Base-by-base conservation (phyloP, 2,888 invertebrate genomes). In the Cactoblastis cactorum region DNA sequence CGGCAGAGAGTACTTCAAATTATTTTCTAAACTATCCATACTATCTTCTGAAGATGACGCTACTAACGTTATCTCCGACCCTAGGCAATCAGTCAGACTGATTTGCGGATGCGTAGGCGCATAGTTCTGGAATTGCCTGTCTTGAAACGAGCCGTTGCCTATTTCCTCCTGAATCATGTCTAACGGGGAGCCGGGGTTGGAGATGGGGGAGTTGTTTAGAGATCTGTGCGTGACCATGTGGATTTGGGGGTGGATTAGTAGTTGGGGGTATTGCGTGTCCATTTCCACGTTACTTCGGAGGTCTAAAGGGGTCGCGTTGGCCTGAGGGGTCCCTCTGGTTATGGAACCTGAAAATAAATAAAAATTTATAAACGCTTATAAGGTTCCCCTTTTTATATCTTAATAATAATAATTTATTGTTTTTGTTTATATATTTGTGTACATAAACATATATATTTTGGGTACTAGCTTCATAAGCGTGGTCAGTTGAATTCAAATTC, bases 31-130 rank as follows among this genome's bases (percentile, higher is more conserved):
- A 45, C 94, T 92, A 48, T 94, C 94, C 80, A 93, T 92, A 43
- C 93, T 93, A 54, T 94, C 94, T 55, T 93, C 92, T 0, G 94
- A 94, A 0, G 95, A 94, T 0, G 95, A 95, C 0, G 95, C 95
- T 0, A 95, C 94, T 1, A 96, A 71, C 0, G 95, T 95, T 0
- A 95, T 93, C 80, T 95, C 95, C 4, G 95, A 95, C 0, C 97
- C 97, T 49, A 95, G 91, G 49, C 97, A 97, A 74, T 98, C 97
- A 0, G 98, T 98, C 8, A 98, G 91, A 62, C 96, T 97, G 54
- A 98, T 98, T 79, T 97, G 97, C 0, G 98, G 97, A 74, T 95
- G 93, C 11, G 74, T 86, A 0, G 75, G 58, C 0, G 69, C 60
- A 39, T 76, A 80, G 1, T 53, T 66, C 1, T 79, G 71, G 19